A percentile compares a stretch with the other conserved stretches of the same genome.
These are phyloP conservation scores for Apocrypta bakeri DNA, from an alignment of 1,140 invertebrate species.

Conservation along the genomic window DNA sequence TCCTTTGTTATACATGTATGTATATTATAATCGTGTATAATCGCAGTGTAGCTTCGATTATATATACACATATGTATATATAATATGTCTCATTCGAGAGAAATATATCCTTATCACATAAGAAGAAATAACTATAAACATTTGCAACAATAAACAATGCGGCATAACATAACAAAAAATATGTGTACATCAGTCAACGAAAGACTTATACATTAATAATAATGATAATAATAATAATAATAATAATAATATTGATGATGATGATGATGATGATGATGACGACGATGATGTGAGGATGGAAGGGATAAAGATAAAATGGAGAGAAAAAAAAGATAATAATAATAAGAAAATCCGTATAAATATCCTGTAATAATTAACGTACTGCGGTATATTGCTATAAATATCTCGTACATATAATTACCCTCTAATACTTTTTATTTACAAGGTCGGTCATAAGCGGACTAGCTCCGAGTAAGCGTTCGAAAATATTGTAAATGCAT, in stretches of 20 bases:
- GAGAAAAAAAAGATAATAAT: background rate
- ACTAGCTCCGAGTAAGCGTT: background rate
- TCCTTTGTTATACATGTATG: too few relatives aligned
- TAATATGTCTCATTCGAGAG: too few relatives aligned
- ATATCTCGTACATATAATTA: slow-evolving; percentile 7
- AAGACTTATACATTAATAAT: slow-evolving; percentile 32
- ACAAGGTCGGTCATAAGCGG: slow-evolving; percentile 25
- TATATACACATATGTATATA: too few relatives aligned
- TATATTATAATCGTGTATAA: slow-evolving; percentile 20
- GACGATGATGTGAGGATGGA: background rate
- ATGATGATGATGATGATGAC: background rate
- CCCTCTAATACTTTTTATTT: slow-evolving; percentile 44
- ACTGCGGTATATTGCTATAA: background rate
- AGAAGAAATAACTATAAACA: slow-evolving; percentile 6
- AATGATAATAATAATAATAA: slow-evolving; percentile 15
- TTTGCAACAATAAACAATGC: slow-evolving; percentile 46
- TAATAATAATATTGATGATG: background rate
- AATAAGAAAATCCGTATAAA: slow-evolving; percentile 48
- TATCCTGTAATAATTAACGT: slow-evolving; percentile 36
- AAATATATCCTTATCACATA: slow-evolving; percentile 28
- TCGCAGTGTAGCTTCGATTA: too few relatives aligned
- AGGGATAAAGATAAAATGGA: background rate
- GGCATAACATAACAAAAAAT: slow-evolving; percentile 39
- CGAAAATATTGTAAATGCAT: slow-evolving; percentile 31
- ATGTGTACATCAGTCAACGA: slow-evolving; percentile 18